Evolutionary conservation across 2,797 vertebrate genomes (phyloP), one percentile per base, ranked within the genome.

Genomic region (Agapornis canus): DNA sequence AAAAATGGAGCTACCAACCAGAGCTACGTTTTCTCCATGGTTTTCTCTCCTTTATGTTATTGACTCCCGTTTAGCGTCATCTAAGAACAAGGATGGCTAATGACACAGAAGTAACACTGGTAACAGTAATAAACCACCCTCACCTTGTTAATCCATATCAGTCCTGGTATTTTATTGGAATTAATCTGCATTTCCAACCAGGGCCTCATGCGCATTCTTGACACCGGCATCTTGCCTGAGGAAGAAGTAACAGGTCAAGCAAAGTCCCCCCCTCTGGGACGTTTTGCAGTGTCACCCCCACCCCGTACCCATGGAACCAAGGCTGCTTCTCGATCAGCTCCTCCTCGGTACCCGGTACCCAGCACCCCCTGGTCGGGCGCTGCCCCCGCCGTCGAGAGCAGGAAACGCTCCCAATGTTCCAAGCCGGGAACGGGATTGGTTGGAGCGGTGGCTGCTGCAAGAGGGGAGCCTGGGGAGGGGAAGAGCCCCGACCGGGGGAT

Each of bases 181-280:
- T 98, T 94, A 91, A 98, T 98, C 92, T 98, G 98, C 96, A 97
- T 92, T 95, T 98, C 98, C 82, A 98, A 13, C 98, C 98, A 98
- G 59, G 98, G 98, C 86, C 98, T 98, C 98, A 98, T 98, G 82
- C 98, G 98, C 97, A 98, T 97, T 92, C 98, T 96, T 65, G 98
- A 88, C 85, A 98, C 97, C 2, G 98, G 98, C 98, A 98, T 98
- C 70, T 84, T 94, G 90, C 82, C 97, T 98, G 39, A 31, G 84
- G 86, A 89, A 89, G 87, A 71, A 73, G 48, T 7, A 72, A 47
- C 51, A 79, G 83, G 27, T 95, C 64, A 96, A 96, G 77, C 32
- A 51, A 60, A 68, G 12, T 1, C 9, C 22, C 78, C 11, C 11
- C 2, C 27, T 0, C 18, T 11, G 13, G 45, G 11, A 13, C 32